Conservation (phyloP, 2,797 vertebrate genomes). For the Sebastes trivittatus region DNA sequence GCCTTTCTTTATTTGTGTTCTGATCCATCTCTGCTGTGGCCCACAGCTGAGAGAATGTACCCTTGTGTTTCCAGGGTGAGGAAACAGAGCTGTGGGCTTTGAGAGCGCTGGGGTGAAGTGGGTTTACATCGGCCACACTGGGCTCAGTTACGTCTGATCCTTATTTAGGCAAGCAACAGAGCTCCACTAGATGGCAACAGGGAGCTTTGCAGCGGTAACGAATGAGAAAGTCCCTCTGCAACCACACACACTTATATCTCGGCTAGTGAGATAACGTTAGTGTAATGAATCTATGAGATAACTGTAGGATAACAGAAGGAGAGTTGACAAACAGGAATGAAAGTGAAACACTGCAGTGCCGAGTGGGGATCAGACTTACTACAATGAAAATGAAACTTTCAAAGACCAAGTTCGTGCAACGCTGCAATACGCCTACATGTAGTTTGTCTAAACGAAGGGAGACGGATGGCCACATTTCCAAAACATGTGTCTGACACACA, state of each 20-base stretch:
- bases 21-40: constrained; percentile 56
- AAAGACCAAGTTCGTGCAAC: constrained; percentile 26
- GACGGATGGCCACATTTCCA: constrained; percentile 65
- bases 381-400: constrained; percentile 69
- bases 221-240: not conserved
- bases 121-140: constrained; percentile 76
- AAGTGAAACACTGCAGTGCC: constrained; percentile 57
- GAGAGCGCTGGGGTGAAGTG: constrained; percentile 76
- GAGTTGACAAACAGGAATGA: constrained; percentile 48
- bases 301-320: constrained; percentile 26
- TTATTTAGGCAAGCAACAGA: constrained; percentile 13
- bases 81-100: constrained; percentile 67
- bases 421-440: constrained; percentile 63
- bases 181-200: constrained; percentile 86
- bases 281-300: constrained; percentile 18
- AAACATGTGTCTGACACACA: constrained; percentile 70
- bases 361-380: constrained; percentile 31
- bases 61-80: constrained; percentile 78
- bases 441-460: constrained; percentile 47
- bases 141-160: constrained; percentile 67
- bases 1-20: constrained; percentile 77
- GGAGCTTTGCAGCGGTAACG: constrained; percentile 8
- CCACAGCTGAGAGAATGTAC: constrained; percentile 73
- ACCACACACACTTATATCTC: constrained; percentile 8
- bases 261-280: constrained; percentile 12